Percentiles rank a stretch among this genome's conserved stretches.
Conservation (phyloP, 1,140 invertebrate species). For the Lamellibrachia luymesi region DNA sequence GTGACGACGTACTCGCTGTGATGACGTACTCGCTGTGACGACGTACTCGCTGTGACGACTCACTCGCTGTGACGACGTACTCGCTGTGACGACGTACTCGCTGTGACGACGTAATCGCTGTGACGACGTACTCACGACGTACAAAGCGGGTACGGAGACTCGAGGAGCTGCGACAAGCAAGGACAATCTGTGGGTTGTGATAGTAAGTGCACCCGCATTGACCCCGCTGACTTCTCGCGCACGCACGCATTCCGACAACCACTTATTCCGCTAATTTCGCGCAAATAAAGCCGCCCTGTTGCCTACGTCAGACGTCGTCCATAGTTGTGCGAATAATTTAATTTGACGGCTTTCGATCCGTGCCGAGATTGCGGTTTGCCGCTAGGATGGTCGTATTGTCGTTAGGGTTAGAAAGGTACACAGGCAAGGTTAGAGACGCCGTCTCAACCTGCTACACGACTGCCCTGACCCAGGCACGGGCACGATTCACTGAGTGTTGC, state of each 20-base stretch:
- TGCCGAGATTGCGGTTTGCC: not conserved
- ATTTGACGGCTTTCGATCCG: slow-evolving; percentile 3
- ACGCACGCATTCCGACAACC: not conserved
- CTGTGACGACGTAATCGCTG: too few species aligned
- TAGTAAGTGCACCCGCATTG: not conserved
- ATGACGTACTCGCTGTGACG: too few species aligned
- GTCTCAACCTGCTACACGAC: not conserved
- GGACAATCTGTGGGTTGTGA: not conserved
- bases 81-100: too few species aligned
- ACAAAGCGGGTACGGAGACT: not conserved
- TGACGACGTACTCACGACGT: too few species aligned
- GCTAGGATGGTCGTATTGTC: not conserved
- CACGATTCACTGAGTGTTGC: not conserved
- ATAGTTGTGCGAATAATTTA: not conserved
- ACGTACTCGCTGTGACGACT: too few species aligned
- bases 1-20: too few species aligned
- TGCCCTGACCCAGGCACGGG: not conserved
- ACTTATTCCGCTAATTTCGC: not conserved
- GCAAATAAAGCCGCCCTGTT: not conserved
- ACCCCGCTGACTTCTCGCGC: not conserved
- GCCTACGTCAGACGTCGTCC: not conserved
- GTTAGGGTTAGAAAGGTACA: not conserved
- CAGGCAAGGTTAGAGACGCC: not conserved
- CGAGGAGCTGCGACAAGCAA: not conserved
- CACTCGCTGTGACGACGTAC: too few species aligned